A percentile compares a stretch with the other conserved stretches of the same genome.
Conservation (phyloP, 1,140 invertebrate species). For the Drosophila pruinosa region DNA sequence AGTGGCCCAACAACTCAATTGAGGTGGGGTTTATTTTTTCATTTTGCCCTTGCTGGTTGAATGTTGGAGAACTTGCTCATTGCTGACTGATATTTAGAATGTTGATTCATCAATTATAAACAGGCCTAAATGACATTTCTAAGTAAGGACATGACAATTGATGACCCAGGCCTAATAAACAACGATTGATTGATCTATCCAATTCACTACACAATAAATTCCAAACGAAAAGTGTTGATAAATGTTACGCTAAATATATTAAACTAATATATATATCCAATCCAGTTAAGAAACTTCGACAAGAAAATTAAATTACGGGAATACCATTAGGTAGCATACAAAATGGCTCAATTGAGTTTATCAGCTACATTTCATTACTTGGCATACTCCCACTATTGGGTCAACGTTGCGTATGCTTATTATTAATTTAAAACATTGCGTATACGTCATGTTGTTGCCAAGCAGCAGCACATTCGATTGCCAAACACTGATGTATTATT, state of each 20-base stretch:
- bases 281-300: background rate
- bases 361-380: background rate
- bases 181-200: conserved; percentile 7
- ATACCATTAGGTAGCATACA: background rate
- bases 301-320: background rate
- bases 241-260: background rate
- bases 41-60: background rate
- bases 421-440: conserved; percentile 54
- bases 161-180: conserved; percentile 12
- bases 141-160: conserved; percentile 12
- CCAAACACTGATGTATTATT: conserved; percentile 58
- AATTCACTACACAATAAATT: background rate
- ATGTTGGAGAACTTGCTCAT: conserved; percentile 4
- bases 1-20: conserved; percentile 14
- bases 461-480: conserved; percentile 45
- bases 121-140: conserved; percentile 7
- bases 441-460: conserved; percentile 46
- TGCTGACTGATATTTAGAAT: conserved; percentile 10
- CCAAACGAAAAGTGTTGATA: background rate
- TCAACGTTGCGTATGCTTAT: conserved; percentile 58
- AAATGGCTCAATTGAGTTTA: background rate
- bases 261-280: too few relatives aligned
- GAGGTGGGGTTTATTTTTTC: conserved; percentile 3
- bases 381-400: background rate
- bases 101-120: conserved; percentile 27